A percentile compares a stretch with the other conserved stretches of the same genome.
phyloP scores from a whole-genome alignment of 2,888 invertebrate genomes.

The Harpalus rubripes region DNA sequence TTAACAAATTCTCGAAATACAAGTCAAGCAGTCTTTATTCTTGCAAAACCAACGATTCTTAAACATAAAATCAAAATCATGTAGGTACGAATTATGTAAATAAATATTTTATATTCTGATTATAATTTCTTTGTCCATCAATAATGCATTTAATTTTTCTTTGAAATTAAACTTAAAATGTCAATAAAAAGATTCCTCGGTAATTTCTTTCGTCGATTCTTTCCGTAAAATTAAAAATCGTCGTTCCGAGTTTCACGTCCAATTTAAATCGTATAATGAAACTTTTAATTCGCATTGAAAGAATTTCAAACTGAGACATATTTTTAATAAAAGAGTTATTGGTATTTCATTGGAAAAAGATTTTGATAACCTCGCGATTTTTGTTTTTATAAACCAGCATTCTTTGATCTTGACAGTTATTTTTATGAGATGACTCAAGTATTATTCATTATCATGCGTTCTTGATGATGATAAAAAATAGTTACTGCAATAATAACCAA shows the following conservation, averaged over 20 bases:
- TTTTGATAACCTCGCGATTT: constrained; percentile 41
- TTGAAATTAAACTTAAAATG: constrained; percentile 58
- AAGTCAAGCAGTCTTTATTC: too few species aligned
- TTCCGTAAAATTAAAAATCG: constrained; percentile 62
- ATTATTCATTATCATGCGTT: too few species aligned
- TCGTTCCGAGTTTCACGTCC: constrained; percentile 56
- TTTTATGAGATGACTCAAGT: neutral
- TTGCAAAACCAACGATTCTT: too few species aligned
- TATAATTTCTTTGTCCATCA: neutral
- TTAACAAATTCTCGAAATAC: too few species aligned
- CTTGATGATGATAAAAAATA: too few species aligned
- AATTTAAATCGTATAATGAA: constrained; percentile 68
- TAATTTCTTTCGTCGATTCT: constrained; percentile 57
- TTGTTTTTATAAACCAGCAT: constrained; percentile 4
- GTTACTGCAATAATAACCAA: too few species aligned
- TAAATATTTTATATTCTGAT: too few species aligned
- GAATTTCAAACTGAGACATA: constrained; percentile 72
- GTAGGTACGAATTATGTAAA: too few species aligned
- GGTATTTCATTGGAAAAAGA: constrained; percentile 54
- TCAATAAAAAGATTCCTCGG: constrained; percentile 62
- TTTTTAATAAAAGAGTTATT: constrained; percentile 70
- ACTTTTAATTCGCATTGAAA: constrained; percentile 71
- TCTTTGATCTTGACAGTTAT: neutral
- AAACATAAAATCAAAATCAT: too few species aligned
- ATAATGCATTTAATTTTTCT: constrained; percentile 58